Base-by-base conservation (phyloP, 1,140 invertebrate species). In the Drosophila cardini region DNA sequence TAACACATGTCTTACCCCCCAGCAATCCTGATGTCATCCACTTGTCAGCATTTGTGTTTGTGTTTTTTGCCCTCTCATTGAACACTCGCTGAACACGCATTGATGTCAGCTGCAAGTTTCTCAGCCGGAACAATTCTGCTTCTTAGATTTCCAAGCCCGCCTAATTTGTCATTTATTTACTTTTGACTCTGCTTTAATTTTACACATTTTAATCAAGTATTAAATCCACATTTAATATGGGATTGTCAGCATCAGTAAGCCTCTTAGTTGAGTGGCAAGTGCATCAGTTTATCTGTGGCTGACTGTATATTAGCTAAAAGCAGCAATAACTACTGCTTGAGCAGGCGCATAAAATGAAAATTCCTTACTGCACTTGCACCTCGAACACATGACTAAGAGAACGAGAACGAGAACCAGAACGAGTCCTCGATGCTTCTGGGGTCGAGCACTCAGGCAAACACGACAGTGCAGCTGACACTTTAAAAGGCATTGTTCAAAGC, bases 101-200 rank as follows among this genome's bases (percentile, higher is more conserved):
- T 76, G 71, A 79, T 76, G 79, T 68, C 83, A 87, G 64, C 83
- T 86, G 84, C 83, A 83, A 65, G 72, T 64, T 85, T 60, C 67
- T 69, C 67, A 80, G 68, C 61, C 50, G 69, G 50, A 74, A 52
- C 50, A 18, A 38, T 30, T 72, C 50, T 32, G n/a, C 60, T 50
- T 42, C 30, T 16, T 62, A 26, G 9, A 26, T 15, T 13, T n/a
- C 10, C 11, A 6, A 26, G 26, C 30, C 21, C 70, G 71, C 58
- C 70, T 81, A 81, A 86, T 82, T 82, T 82, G 61, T 57, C 71
- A 61, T 60, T 65, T 82, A 82, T 82, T 85, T 86, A 67, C 78
- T 81, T 78, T 72, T 2, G 48, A 50, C 11, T 32, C 26, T 32
- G 48, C 48, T 32, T 50, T 50, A 50, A 50, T 32, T 50, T 50